Percentiles rank a stretch among this genome's conserved stretches.
phyloP scores from a whole-genome alignment of 2,888 invertebrate species.

The Empis stercorea region DNA sequence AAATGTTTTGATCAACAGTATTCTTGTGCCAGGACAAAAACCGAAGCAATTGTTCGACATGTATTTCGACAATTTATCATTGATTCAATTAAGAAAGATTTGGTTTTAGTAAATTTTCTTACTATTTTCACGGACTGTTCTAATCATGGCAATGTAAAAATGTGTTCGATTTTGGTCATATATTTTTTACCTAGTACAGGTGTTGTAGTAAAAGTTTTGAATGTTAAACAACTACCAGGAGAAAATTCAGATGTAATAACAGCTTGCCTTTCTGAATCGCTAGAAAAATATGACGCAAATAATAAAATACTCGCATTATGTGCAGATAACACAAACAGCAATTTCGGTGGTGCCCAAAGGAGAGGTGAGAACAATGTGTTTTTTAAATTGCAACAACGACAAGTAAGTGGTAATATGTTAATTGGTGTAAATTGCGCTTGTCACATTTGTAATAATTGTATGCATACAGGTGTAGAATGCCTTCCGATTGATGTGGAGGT shows the following conservation, averaged over 20 bases:
- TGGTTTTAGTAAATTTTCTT: not conserved
- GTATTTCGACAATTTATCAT: not conserved
- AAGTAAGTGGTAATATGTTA: not conserved
- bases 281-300: slow-evolving; percentile 1
- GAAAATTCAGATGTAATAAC: slow-evolving; percentile 9
- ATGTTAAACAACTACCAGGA: slow-evolving; percentile 7
- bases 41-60: slow-evolving; percentile 3
- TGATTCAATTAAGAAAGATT: not conserved
- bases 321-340: slow-evolving; percentile 8
- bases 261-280: not conserved
- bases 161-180: slow-evolving; percentile 10
- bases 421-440: slow-evolving; percentile 8
- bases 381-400: too few relatives aligned
- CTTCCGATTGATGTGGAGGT: slow-evolving; percentile 5
- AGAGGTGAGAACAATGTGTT: slow-evolving; percentile 3
- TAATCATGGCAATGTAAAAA: slow-evolving; percentile 10
- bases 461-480: slow-evolving; percentile 3
- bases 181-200: slow-evolving; percentile 11
- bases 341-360: slow-evolving; percentile 7
- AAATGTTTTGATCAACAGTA: not conserved
- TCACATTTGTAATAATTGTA: slow-evolving; percentile 7
- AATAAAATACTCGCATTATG: slow-evolving; percentile 8
- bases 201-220: slow-evolving; percentile 11
- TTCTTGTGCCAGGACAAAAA: slow-evolving; percentile 7
- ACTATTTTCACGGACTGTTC: slow-evolving; percentile 10